These are phyloP conservation scores for Ylistrum balloti DNA, from an alignment of 1,140 invertebrate species.

Conservation along the genomic window DNA sequence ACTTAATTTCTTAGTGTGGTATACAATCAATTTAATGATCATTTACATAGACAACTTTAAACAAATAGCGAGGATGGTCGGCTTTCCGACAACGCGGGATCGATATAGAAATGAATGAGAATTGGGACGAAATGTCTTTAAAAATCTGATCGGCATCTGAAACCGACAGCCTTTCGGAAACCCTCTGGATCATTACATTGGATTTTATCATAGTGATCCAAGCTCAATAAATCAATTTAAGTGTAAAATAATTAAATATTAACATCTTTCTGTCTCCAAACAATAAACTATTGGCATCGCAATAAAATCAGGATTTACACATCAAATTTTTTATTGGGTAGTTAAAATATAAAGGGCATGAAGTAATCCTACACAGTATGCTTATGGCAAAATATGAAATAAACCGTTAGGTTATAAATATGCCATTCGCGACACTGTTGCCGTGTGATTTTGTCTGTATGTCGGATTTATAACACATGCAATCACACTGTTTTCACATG, in stretches of 20 bases:
- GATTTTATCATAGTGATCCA: background rate
- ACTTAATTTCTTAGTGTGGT: too few species aligned
- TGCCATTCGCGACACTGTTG: background rate
- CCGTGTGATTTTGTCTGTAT: background rate
- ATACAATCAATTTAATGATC: too few species aligned
- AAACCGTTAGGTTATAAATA: constrained; percentile 5
- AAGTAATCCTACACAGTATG: background rate
- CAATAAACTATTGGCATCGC: background rate
- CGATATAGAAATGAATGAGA: background rate
- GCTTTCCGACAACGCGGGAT: background rate
- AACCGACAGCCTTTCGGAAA: background rate
- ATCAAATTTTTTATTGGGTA: background rate
- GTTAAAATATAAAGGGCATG: background rate
- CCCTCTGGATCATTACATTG: background rate
- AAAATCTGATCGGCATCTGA: background rate
- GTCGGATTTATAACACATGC: constrained; percentile 29
- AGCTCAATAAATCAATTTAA: constrained; percentile 31
- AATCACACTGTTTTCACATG: background rate
- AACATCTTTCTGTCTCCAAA: background rate
- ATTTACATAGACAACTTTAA: background rate
- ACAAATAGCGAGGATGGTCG: background rate
- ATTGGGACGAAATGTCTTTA: background rate
- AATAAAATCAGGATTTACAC: background rate
- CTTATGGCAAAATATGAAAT: constrained; percentile 9
- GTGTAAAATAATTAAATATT: constrained; percentile 31